A percentile compares a stretch with the other conserved stretches of the same genome.
Evolutionary conservation across 2,113 vertebrate genomes (phyloP).

Genomic region (Syngnathus scovelli): DNA sequence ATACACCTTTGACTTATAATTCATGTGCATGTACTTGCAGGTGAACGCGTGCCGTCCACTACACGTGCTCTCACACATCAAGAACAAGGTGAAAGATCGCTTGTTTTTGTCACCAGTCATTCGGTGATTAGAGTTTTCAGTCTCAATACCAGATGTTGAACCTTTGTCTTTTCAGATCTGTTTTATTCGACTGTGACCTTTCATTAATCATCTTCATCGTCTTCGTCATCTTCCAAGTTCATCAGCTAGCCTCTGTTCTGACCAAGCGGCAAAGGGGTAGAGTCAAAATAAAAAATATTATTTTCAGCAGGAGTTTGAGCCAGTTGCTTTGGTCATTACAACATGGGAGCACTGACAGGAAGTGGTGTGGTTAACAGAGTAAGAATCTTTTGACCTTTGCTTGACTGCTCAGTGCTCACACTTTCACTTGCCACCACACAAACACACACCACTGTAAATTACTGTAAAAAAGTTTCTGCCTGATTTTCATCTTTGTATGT

Average conservation of each 20-base stretch:
- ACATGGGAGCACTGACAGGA: not conserved
- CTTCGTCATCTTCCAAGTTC: not conserved
- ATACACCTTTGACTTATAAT: not conserved
- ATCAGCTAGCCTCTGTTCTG: not conserved
- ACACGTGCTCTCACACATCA: not conserved
- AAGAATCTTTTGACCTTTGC: not conserved
- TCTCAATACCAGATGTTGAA: not conserved
- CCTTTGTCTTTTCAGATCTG: not conserved
- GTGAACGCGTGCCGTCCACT: not conserved
- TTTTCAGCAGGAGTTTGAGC: not conserved
- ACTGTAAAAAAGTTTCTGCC: too few species aligned
- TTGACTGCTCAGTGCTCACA: not conserved
- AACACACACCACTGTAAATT: too few species aligned
- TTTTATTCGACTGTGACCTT: not conserved
- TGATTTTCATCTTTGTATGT: too few species aligned
- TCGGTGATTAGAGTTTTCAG: not conserved
- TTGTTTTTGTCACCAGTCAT: not conserved
- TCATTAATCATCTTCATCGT: not conserved
- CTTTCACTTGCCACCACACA: too few species aligned
- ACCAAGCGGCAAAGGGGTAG: not conserved
- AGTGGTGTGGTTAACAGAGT: not conserved
- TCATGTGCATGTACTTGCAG: not conserved
- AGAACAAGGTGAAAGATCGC: not conserved
- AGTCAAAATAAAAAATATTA: not conserved
- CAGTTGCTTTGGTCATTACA: not conserved